A percentile compares a stretch with the other conserved stretches of the same genome.
Conservation (phyloP, 2,888 invertebrate genomes). For the Spisula subtruncata region DNA sequence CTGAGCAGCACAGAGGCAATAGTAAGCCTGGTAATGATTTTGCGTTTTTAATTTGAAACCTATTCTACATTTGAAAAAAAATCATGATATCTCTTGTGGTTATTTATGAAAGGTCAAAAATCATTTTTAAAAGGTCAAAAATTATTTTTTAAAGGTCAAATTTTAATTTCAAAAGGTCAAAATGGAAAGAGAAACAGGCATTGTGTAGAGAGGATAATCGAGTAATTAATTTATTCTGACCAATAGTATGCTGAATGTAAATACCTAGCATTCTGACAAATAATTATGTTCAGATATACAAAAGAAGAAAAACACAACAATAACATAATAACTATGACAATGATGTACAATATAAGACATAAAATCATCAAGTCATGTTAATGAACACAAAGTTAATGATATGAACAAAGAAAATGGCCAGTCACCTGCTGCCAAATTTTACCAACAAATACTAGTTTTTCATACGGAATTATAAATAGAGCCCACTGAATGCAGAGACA, state of each 20-base stretch:
- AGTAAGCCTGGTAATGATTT: too few relatives aligned
- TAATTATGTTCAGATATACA: conserved; percentile 1
- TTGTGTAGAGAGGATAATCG: not conserved
- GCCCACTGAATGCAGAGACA: not conserved
- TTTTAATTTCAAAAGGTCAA: too few relatives aligned
- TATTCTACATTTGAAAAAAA: too few relatives aligned
- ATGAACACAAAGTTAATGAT: conserved; percentile 17
- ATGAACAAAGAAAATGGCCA: conserved; percentile 12
- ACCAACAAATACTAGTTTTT: not conserved
- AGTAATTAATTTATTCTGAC: not conserved
- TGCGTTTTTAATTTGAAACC: too few relatives aligned
- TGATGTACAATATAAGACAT: not conserved
- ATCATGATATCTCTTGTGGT: too few relatives aligned
- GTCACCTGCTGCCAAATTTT: conserved; percentile 20
- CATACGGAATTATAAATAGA: not conserved
- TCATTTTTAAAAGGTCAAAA: too few relatives aligned
- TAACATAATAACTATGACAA: not conserved
- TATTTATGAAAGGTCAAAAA: too few relatives aligned
- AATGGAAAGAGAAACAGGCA: too few relatives aligned
- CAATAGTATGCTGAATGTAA: not conserved
- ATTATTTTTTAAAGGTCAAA: too few relatives aligned
- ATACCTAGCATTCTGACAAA: not conserved
- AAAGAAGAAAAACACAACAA: not conserved
- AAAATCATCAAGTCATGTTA: not conserved
- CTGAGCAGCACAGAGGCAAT: too few relatives aligned